Evolutionary conservation across 2,797 vertebrate species (phyloP).

Genomic region (Arnoldichthys spilopterus): DNA sequence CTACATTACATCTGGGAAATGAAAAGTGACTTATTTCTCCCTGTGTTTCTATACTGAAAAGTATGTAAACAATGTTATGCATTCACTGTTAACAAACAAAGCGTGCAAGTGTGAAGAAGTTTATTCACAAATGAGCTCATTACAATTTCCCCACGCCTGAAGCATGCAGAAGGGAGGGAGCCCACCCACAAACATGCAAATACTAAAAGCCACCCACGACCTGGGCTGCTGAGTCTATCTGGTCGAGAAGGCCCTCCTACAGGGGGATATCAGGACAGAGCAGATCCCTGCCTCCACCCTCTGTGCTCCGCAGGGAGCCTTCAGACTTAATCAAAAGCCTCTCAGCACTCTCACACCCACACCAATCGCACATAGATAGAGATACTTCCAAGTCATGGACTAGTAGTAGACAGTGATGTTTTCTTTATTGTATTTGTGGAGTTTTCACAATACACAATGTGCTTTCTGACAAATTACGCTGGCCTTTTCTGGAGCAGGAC

Average conservation of each 20-base stretch:
- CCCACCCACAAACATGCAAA: constrained; percentile 50
- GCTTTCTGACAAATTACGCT: background rate
- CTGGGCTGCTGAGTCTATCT: constrained; percentile 42
- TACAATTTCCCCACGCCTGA: constrained; percentile 46
- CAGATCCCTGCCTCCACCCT: constrained; percentile 60
- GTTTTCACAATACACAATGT: background rate
- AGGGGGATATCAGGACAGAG: constrained; percentile 56
- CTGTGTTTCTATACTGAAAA: background rate
- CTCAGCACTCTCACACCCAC: constrained; percentile 63
- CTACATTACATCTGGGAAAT: background rate
- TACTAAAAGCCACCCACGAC: constrained; percentile 53
- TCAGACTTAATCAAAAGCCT: constrained; percentile 59
- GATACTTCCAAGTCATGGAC: background rate
- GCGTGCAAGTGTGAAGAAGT: constrained; percentile 26
- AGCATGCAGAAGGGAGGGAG: constrained; percentile 30
- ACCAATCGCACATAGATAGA: constrained; percentile 41
- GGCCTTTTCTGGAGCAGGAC: background rate
- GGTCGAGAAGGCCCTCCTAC: constrained; percentile 34
- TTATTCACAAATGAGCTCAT: constrained; percentile 45
- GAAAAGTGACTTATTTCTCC: background rate
- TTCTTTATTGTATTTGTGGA: background rate
- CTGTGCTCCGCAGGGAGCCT: constrained; percentile 45
- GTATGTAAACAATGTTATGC: constrained; percentile 10
- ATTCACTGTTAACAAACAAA: constrained; percentile 30
- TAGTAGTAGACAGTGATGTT: background rate